Evolutionary conservation across 2,888 invertebrate species (phyloP).

Genomic region (Drosophila kuntzei): DNA sequence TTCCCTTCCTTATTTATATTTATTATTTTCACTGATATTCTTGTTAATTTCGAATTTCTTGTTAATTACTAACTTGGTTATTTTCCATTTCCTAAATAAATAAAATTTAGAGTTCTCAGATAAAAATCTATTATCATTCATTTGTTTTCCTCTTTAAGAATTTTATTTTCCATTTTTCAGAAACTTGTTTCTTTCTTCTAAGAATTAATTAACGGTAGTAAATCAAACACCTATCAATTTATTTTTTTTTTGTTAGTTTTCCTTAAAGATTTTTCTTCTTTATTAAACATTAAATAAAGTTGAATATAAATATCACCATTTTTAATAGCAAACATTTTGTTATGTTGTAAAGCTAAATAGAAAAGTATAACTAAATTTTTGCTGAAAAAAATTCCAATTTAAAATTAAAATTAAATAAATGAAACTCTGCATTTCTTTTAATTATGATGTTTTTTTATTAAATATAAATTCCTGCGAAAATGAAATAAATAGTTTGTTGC

Average conservation of each 20-base stretch:
- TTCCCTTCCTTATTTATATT: not conserved
- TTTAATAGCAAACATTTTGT: no score
- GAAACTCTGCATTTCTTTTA: not conserved
- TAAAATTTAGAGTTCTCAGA: not conserved
- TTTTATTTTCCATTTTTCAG: no score
- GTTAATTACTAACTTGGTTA: not conserved
- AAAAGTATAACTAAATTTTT: no score
- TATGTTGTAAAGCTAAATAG: no score
- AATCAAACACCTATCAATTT: no score
- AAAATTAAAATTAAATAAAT: not conserved
- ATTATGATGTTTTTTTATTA: slow-evolving; percentile 37
- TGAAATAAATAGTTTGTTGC: slow-evolving; percentile 78
- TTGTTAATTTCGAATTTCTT: not conserved
- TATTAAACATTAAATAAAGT: no score
- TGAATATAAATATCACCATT: no score
- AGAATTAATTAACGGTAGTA: no score
- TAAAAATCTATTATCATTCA: not conserved
- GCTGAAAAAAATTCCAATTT: not conserved
- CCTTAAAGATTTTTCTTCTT: no score
- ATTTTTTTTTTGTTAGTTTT: no score
- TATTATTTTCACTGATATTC: not conserved
- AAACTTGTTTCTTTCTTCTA: no score
- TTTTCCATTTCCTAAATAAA: not conserved
- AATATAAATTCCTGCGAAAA: slow-evolving; percentile 74
- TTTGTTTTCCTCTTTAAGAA: not conserved